These are phyloP conservation scores for Pollachius pollachius DNA, from an alignment of 2,113 vertebrate species.

Conservation along the genomic window DNA sequence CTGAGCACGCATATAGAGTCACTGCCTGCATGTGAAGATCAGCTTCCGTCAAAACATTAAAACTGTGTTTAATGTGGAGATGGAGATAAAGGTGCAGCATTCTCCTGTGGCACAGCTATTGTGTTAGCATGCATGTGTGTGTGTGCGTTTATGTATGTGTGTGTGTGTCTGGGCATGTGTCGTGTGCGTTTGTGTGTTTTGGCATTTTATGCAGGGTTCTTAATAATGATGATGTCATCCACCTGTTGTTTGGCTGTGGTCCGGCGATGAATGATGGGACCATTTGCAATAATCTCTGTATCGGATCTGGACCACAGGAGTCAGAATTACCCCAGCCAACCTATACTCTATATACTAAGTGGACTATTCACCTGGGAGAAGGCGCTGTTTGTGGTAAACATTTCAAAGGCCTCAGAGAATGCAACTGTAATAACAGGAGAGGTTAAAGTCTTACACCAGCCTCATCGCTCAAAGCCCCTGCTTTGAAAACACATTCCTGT, in stretches of 20 bases:
- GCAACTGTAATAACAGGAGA: neutral
- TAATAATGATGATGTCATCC: slow-evolving; percentile 51
- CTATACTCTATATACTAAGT: neutral
- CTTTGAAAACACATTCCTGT: slow-evolving; percentile 18
- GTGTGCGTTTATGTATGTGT: slow-evolving; percentile 3
- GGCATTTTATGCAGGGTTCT: slow-evolving; percentile 34
- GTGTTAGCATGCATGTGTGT: slow-evolving; percentile 2
- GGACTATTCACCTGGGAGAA: neutral
- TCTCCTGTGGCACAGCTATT: slow-evolving; percentile 18
- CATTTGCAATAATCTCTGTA: slow-evolving; percentile 54
- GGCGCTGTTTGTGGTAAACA: neutral
- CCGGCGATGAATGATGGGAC: slow-evolving; percentile 46
- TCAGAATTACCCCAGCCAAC: slow-evolving; percentile 16
- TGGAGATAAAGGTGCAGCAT: neutral
- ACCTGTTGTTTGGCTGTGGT: slow-evolving; percentile 34
- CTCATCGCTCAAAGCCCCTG: neutral
- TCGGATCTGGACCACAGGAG: slow-evolving; percentile 47
- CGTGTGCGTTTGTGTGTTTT: slow-evolving; percentile 37
- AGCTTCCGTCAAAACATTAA: no score
- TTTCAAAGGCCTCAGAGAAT: neutral
- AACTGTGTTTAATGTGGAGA: slow-evolving; percentile 11
- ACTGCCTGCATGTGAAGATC: no score
- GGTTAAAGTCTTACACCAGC: neutral
- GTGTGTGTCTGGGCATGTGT: neutral
- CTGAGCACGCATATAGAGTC: no score